Evolutionary conservation across 2,797 vertebrate species (phyloP), one percentile per base, ranked within the genome.

Genomic region (Onychomys leucogaster): DNA sequence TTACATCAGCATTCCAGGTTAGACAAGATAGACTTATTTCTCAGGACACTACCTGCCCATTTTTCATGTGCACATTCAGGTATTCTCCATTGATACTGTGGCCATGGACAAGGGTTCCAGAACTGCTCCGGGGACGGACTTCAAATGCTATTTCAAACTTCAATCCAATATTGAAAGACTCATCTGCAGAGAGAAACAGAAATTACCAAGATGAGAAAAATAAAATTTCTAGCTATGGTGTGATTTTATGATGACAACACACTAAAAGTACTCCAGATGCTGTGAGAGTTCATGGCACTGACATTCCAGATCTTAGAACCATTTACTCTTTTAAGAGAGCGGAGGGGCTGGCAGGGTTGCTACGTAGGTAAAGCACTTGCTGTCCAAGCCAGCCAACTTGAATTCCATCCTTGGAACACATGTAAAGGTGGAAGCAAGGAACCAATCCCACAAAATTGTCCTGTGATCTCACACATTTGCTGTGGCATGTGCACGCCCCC

Each of bases 141-240:
- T 99, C 99, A 98, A 99, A 98, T 95, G 98, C 98, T 96, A 99
- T 98, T 98, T 99, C 99, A 98, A 99, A 99, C 97, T 98, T 99
- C 77, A 99, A 93, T 16, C 99, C 99, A 83, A 99, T 98, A 90
- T 99, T 98, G 97, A 99, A 99, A 6, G 99, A 99, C 93, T 99
- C 99, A 95, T 99, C 99, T 99, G 97, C 92, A 75, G 95, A 84
- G 21, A 97, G 86, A 95, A 94, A 98, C 10, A 52, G 89, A 84
- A 96, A 57, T 17, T 65, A 19, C 90, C 46, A 95, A 89, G 83
- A 94, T 73, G 8, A 94, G 41, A 67, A 91, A 94, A 55, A 32
- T 67, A 37, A 83, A 59, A 71, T 92, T 78, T 96, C 43, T 96
- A 97, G 77, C 92, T 80, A 5, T 9, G 14, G 52, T 21, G 7